phyloP scores from a whole-genome alignment of 2,888 invertebrate species.

The Pemphredon lugubris region DNA sequence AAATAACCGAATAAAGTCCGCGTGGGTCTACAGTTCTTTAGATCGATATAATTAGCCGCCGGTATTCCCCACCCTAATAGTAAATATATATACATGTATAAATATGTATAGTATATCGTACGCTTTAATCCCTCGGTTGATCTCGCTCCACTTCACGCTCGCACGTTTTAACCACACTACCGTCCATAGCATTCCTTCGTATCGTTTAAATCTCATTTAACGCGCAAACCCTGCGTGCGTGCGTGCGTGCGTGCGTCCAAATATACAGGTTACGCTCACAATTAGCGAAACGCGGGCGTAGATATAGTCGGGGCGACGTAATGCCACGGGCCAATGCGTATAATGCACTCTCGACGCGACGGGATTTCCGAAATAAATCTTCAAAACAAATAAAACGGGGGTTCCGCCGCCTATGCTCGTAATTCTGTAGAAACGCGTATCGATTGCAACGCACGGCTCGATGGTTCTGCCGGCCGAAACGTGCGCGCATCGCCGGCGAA shows the following conservation, averaged over 20 bases:
- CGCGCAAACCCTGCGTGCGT: conserved; percentile 11
- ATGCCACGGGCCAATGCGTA: conserved; percentile 26
- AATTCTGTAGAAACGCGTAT: conserved; percentile 56
- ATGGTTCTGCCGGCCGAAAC: conserved; percentile 34
- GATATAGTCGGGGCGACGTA: conserved; percentile 32
- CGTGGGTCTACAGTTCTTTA: too few relatives aligned
- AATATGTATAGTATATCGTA: too few relatives aligned
- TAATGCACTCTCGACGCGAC: conserved; percentile 34
- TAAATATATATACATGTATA: too few relatives aligned
- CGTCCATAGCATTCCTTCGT: conserved; percentile 7
- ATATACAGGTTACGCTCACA: conserved; percentile 11
- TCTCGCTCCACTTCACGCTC: neutral
- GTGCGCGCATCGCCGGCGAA: conserved; percentile 29
- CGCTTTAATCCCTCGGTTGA: too few relatives aligned
- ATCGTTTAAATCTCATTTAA: conserved; percentile 37
- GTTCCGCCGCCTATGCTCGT: conserved; percentile 50
- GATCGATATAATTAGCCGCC: too few relatives aligned
- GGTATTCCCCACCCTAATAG: too few relatives aligned
- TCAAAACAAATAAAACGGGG: conserved; percentile 56
- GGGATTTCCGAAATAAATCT: conserved; percentile 63
- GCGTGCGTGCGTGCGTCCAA: too few relatives aligned
- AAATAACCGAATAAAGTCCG: too few relatives aligned
- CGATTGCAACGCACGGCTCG: conserved; percentile 57
- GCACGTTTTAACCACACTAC: neutral
- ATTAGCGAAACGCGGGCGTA: conserved; percentile 19